Base-by-base conservation (phyloP, 2,888 invertebrate genomes). In the Nemurella pictetii region DNA sequence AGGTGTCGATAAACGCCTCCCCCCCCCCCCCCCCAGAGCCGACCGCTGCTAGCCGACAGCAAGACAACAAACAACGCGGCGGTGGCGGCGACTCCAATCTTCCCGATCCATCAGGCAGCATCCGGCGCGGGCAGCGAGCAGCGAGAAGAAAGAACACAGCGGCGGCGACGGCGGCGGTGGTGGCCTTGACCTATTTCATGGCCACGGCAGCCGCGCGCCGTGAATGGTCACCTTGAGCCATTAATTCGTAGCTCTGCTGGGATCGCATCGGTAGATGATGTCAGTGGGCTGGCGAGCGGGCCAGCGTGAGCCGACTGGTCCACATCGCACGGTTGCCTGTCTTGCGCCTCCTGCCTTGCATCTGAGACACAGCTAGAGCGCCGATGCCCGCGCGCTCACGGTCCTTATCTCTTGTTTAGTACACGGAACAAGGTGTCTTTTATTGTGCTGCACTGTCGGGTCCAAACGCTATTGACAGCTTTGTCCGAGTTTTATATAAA, bases 151-250 rank as follows among this genome's bases (percentile, higher is more conserved):
- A 30, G 75, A 75, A 20, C 55, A 55, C 28, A 7, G 7, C 5
- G 74, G 74, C 9, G 74, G 74, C 25, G 78, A 29, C 12, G 28
- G 9, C 30, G 28, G 12, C 28, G 29, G 28, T 29, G 78, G 30
- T 29, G 78, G 30, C 78, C 78, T 78, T 78, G 78, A 78, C 78
- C 78, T 78, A 78, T 78, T 78, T 78, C 78, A 78, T 78, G 78
- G 78, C 78, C 78, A 78, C 20, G 5, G 5, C 4, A 78, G 9
- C n/a, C n/a, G n/a, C 26, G 75, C 75, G 28, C 55, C 55, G 55
- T 55, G 55, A 55, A 55, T 55, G 55, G 55, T 55, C 78, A 78
- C 78, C 78, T 78, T 78, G 78, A 30, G n/a, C 78, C 55, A 55
- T 55, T 55, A 55, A 55, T 55, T 55, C 55, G 55, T 12, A 12